phyloP scores from a whole-genome alignment of 2,113 vertebrate species.

The Passer montanus region DNA sequence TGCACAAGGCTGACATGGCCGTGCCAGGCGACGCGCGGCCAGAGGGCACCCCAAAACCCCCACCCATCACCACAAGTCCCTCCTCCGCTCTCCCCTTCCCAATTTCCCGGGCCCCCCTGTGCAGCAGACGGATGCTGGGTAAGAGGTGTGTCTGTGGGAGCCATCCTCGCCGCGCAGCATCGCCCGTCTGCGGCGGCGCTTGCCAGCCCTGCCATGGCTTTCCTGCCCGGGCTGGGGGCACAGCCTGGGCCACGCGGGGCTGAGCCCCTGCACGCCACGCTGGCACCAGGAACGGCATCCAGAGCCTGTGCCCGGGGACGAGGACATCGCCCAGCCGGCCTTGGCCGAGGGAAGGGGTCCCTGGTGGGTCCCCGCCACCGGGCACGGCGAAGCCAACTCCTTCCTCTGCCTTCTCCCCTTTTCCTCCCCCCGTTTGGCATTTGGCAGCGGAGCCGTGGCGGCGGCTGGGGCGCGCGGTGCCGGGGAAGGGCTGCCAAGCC shows the following conservation, averaged over 20 bases:
- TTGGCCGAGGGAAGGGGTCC: not conserved
- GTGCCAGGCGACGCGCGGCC: rapidly evolving
- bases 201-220: not conserved
- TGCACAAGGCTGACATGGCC: not conserved
- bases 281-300: rapidly evolving
- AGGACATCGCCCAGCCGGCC: not conserved
- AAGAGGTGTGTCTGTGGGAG: constrained; percentile 65
- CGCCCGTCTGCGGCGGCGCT: not conserved
- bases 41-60: constrained; percentile 22
- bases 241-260: no score
- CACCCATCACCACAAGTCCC: not conserved
- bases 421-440: not conserved
- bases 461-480: not conserved
- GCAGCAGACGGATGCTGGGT: constrained; percentile 59
- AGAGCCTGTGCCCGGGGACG: rapidly evolving
- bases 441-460: constrained; percentile 5
- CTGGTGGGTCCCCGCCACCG: not conserved
- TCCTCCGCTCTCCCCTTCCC: constrained; percentile 41
- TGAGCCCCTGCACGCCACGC: rapidly evolving
- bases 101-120: constrained; percentile 28
- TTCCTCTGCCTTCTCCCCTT: not conserved
- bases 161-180: constrained; percentile 15
- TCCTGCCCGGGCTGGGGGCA: not conserved
- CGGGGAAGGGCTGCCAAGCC: constrained; percentile 38
- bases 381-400: not conserved